Base-by-base conservation (phyloP, 2,113 vertebrate genomes). In the Myotis yumanensis region DNA sequence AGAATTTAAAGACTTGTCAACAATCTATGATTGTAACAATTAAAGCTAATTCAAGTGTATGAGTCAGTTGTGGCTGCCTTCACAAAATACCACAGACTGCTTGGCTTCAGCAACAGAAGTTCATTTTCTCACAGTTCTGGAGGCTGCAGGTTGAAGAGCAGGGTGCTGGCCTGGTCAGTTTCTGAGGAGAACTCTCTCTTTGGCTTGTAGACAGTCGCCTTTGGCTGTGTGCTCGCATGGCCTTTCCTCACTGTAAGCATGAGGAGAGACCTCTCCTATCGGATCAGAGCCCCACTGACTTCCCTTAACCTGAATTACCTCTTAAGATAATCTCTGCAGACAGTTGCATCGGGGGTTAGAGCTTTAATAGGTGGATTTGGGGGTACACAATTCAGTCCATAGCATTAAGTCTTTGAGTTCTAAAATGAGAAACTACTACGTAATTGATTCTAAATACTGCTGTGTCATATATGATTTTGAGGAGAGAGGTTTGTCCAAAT, bases 21-120 rank as follows among this genome's bases (percentile, higher is more conserved):
- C 52, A 93, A 66, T 83, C 89, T 89, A 14, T 86, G 25, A 80
- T 32, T 32, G 5, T 71, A 90, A 54, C 43, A 84, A 48, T 52
- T 82, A 51, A 90, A 88, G 35, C 71, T 46, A 75, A 89, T 15
- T 79, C 28, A 66, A 51, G 35, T 28, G 3, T n/a, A 18, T 87
- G 54, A 69, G 79, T 28, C 76, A 35, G 14, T 28, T 62, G 20
- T 3, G 14, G 3, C 18, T 79, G 17, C 54, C 32, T 28, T 68
- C 40, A 62, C 7, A 91, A 91, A 90, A 79, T 25, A 20, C 0
- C 11, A 17, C 1, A 35, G 17, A 51, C 57, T 20, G 35, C 7
- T 14, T 46, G 16, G 6, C 17, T 52, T 37, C 30, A 46, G 37
- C 68, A 43, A 48, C 18, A 54, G 15, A 28, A 30, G 18, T 52